These are phyloP conservation scores for Tursiops truncatus DNA, from an alignment of 2,113 vertebrate species.

Conservation along the genomic window DNA sequence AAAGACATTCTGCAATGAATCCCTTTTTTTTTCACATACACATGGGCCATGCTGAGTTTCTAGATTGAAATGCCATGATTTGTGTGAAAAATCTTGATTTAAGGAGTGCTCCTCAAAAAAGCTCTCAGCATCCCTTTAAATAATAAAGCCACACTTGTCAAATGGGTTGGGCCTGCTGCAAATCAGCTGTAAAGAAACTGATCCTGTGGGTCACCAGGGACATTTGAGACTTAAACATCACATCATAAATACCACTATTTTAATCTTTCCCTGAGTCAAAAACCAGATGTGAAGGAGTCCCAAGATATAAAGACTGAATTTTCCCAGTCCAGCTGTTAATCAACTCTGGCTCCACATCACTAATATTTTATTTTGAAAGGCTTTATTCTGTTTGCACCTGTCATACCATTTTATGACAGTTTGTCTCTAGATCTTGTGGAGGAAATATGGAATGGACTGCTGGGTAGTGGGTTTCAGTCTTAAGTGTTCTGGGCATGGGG, in stretches of 20 bases:
- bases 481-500: neutral
- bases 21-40: no score
- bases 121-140: neutral
- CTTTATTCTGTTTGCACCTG: neutral
- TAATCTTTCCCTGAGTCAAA: conserved; percentile 10
- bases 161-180: neutral
- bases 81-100: neutral
- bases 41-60: neutral
- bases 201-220: neutral
- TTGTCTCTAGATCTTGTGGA: neutral
- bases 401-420: neutral
- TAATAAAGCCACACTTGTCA: neutral
- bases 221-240: neutral
- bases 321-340: conserved; percentile 30
- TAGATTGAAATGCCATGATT: neutral
- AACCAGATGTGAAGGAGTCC: neutral
- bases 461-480: neutral
- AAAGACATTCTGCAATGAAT: neutral
- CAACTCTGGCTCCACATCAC: neutral
- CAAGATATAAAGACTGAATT: conserved; percentile 9
- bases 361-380: conserved; percentile 48
- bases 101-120: neutral
- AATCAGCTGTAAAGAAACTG: conserved; percentile 28
- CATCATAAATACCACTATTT: conserved; percentile 6
- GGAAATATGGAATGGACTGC: neutral